These are phyloP conservation scores for Clarias laeviceps DNA, from an alignment of 2,797 vertebrate species.

Conservation along the genomic window DNA sequence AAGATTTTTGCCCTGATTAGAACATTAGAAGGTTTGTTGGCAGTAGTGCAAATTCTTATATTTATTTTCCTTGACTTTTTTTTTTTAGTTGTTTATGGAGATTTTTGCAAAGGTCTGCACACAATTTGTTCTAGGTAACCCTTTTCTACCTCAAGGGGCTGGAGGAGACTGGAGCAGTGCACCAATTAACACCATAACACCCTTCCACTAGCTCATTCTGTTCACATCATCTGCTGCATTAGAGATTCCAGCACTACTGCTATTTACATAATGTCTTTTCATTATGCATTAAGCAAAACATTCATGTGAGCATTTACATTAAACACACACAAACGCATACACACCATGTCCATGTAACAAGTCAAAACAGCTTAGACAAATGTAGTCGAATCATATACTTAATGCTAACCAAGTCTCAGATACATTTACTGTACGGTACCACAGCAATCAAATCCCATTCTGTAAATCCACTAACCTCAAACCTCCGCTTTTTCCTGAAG, in stretches of 20 bases:
- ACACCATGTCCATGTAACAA: background rate
- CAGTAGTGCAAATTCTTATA: background rate
- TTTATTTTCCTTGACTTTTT: background rate
- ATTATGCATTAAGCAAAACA: background rate
- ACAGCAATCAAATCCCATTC: background rate
- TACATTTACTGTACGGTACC: background rate
- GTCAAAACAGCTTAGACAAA: background rate
- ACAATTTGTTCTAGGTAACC: constrained; percentile 1
- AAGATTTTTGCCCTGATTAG: background rate
- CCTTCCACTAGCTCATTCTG: constrained; percentile 16
- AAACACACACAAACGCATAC: background rate
- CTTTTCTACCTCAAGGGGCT: background rate
- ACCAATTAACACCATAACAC: constrained; percentile 38
- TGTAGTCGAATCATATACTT: background rate
- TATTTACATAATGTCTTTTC: background rate
- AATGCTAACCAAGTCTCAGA: background rate
- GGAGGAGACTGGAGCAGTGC: constrained; percentile 11
- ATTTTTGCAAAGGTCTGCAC: background rate
- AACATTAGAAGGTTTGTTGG: background rate
- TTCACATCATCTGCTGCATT: constrained; percentile 18
- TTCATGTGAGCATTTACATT: background rate
- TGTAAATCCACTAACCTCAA: background rate
- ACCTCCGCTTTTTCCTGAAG: background rate
- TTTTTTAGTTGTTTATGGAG: background rate
- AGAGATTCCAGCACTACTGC: background rate